Evolutionary conservation across 37 sponge, comb jelly and placozoan genomes (phyloP), one percentile per base, ranked within the genome.

Genomic region (Bolinopsis microptera): DNA sequence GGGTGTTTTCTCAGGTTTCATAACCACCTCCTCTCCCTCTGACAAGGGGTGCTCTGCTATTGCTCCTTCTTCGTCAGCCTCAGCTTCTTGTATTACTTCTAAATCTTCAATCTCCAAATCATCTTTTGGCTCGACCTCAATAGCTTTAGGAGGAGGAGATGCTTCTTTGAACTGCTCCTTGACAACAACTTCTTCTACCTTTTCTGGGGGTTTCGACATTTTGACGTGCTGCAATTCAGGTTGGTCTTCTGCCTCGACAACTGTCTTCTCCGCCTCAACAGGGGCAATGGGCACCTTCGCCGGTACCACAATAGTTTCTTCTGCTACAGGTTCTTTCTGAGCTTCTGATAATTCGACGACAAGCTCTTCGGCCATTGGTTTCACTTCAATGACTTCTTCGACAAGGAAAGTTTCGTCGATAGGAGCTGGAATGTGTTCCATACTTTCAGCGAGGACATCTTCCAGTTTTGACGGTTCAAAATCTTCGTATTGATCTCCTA

Each of bases 1-100:
- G 25, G 90, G 90, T 27, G 90, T 38, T 25, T 34, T 27, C n/a
- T 41, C 90, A 3, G 90, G 90, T 41, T 86, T 86, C 90, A 86
- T 86, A 1, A 86, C 90, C 37, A 86, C 90, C 26, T 86, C 90
- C 27, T 86, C 90, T 3, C 30, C 26, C 13, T 86, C 61, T 24
- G 90, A 41, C 25, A 86, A 86, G 5, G 90, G 90, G 2, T 86
- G 41, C 28, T 86, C 90, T 9, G 26, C 24, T 13, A 38, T 27
- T 0, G 41, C 61, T n/a, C 25, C 61, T 39, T 39, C 80, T 77
- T 35, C 35, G 3, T 9, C 35, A 35, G 35, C 21, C 1, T 77
- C 35, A 0, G 27, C 80, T 32, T 77, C 80, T 18, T 77, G 21
- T 34, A 77, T 77, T 1, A 77, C 80, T 35, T 77, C 80, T 0